Base-by-base conservation (phyloP, 2,113 vertebrate species). In the Lepus americanus region DNA sequence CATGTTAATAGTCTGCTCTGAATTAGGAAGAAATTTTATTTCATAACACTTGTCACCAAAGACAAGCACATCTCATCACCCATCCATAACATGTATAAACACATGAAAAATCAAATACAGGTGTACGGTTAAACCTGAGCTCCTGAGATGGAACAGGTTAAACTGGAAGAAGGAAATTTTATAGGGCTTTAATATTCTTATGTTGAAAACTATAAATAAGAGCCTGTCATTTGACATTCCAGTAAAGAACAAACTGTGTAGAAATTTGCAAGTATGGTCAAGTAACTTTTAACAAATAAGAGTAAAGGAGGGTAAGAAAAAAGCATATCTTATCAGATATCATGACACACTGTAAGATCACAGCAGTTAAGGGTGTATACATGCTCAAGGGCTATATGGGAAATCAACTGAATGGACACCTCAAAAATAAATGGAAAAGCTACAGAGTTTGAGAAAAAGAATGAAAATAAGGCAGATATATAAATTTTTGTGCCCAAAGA, bases 31-130 rank as follows among this genome's bases (percentile, higher is more conserved):
- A 96, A 95, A 97, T 95, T 96, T 96, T 96, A 95, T 97, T 96
- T 97, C 96, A 94, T 96, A 97, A 97, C 63, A 93, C 63, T 95
- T 96, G 95, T 96, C 95, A 96, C 95, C 70, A 94, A 96, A 97
- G 86, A 92, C 70, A 95, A 92, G 87, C 82, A 87, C 78, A 95
- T 95, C 92, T 95, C 90, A 88, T 92, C 82, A 84, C 82, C 90
- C 82, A 96, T 74, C 90, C 85, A 89, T 96, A 90, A 92, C 94
- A 89, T 90, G 92, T 92, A 97, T 86, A 95, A 96, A 97, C 95
- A 96, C 61, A 95, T 39, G 90, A 96, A 96, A 97, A 97, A 92
- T 96, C 91, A 97, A 96, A 91, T 69, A 64, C 92, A 97, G 76
- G 86, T 95, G 85, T 85, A 92, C 36, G 93, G 78, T 88, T 94